These are phyloP conservation scores for Nettapus auritus DNA, from an alignment of 2,113 vertebrate species.

Conservation along the genomic window DNA sequence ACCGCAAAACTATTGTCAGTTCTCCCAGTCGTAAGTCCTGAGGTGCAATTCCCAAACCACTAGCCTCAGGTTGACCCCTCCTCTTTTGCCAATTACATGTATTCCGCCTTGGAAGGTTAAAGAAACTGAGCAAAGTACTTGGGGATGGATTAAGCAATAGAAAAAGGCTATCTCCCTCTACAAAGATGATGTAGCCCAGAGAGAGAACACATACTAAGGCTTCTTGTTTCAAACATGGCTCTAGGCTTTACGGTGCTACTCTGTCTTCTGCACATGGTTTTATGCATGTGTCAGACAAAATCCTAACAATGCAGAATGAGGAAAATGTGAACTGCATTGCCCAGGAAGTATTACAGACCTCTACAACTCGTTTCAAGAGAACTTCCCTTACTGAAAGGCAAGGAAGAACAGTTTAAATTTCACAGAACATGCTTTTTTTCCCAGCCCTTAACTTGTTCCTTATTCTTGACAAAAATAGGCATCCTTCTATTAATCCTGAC, in stretches of 20 bases:
- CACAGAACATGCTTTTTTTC: not conserved
- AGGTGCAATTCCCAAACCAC: not conserved
- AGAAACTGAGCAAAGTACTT: not conserved
- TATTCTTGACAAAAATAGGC: not conserved
- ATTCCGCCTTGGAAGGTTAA: not conserved
- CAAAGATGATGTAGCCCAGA: not conserved
- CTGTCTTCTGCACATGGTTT: not conserved
- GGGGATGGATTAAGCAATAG: not conserved
- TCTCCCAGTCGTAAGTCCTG: not conserved
- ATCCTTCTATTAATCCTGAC: not conserved
- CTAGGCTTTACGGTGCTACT: not conserved
- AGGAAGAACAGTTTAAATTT: not conserved
- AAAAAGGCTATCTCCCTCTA: not conserved
- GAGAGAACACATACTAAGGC: not conserved
- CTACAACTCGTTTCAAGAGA: not conserved
- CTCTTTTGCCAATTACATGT: not conserved
- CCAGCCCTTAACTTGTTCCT: not conserved
- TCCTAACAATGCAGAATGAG: not conserved
- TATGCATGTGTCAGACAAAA: not conserved
- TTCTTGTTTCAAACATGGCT: not conserved
- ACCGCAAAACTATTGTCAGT: not conserved
- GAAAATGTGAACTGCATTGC: not conserved
- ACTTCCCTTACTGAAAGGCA: not conserved
- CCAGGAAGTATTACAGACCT: not conserved
- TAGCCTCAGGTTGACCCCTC: not conserved